phyloP scores from a whole-genome alignment of 2,888 invertebrate genomes.

The Hoplodrina blanda region DNA sequence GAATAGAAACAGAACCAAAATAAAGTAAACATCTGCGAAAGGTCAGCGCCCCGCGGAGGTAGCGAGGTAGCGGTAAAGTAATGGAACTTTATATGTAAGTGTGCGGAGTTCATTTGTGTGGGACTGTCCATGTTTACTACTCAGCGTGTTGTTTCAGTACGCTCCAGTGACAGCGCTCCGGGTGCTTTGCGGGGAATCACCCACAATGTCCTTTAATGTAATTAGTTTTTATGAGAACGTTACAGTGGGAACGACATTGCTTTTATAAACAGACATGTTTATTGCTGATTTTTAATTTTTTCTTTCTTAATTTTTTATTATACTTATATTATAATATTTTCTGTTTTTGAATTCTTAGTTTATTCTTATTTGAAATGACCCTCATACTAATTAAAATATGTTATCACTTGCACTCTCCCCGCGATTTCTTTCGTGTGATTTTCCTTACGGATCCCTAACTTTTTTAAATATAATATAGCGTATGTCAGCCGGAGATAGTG shows the following conservation, averaged over 20 bases:
- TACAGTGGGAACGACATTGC: neutral
- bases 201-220: neutral
- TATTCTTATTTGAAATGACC: no score
- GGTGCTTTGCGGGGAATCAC: neutral
- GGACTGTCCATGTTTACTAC: slow-evolving; percentile 9
- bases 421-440: no score
- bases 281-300: no score
- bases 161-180: neutral
- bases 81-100: neutral
- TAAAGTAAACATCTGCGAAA: slow-evolving; percentile 10
- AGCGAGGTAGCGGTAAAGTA: neutral
- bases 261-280: neutral
- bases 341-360: no score
- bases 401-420: no score
- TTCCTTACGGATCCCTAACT: no score
- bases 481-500: no score
- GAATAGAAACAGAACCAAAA: neutral
- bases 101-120: neutral
- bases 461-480: no score
- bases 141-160: neutral
- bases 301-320: no score
- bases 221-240: neutral
- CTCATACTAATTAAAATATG: neutral
- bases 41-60: neutral
- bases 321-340: no score